Base-by-base conservation (phyloP, 2,888 invertebrate species). In the Nebria brevicollis region DNA sequence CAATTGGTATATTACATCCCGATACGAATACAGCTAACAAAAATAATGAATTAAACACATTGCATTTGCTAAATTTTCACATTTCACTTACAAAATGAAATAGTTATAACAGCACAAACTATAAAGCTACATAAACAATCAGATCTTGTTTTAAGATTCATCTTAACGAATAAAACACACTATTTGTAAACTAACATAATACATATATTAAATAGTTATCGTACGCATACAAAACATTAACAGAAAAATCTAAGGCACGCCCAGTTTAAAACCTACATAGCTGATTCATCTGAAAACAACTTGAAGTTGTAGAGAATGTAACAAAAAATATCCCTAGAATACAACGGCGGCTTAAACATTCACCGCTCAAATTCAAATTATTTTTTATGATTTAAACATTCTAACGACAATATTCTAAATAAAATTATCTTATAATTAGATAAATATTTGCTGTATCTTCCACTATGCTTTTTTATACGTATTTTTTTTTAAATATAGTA, bases 1-100 rank as follows among this genome's bases (percentile, higher is more conserved):
- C 93, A 83, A 92, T 87, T 42, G 97, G 97, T 86, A 97, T 95
- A 41, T 92, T 91, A 87, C 96, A 96, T 82, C 91, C 91, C 1
- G 88, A 87, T 82, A 87, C 77, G 75, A 34, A 75, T 72, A 70
- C 66, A 66, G 82, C 83, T 81, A 54, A 77, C 72, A 72, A 26
- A 11, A 26, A 70, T 4, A 68, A 26, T 66, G 15, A 66, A 66
- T 66, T 70, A 70, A 11, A 70, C 11, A 3, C 4, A 70, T 15
- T 4, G 13, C 20, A 70, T 25, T 66, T 1, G 8, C 4, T 25
- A 1, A 66, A 20, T 25, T n/a, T 26, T 26, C 20, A 66, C 7
- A 7, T 8, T 70, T 41, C 54, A 79, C 72, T 64, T 75, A 80
- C 80, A 68, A 4, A 80, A 10, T 64, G 66, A 10, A 42, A 75